Conservation (phyloP, 2,113 vertebrate species). For the Felis chaus region DNA sequence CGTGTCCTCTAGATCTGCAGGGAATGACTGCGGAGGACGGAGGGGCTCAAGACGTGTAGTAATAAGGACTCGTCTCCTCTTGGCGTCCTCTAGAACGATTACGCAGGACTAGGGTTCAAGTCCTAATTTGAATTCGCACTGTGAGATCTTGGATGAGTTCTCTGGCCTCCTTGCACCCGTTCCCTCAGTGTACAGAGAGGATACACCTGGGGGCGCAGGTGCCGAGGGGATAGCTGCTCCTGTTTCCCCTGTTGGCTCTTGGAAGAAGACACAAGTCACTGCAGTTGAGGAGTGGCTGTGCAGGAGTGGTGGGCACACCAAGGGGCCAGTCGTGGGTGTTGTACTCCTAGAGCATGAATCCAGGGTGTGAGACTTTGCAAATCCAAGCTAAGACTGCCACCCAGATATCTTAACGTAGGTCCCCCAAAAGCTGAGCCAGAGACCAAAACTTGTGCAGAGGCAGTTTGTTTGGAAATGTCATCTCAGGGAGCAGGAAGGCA, state of each 20-base stretch:
- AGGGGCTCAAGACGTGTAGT: too few species aligned
- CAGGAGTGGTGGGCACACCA: neutral
- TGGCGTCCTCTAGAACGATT: neutral
- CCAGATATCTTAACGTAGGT: neutral
- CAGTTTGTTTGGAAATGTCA: constrained; percentile 18
- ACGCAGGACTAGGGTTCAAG: neutral
- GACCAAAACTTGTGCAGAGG: neutral
- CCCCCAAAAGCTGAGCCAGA: neutral
- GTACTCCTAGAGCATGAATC: neutral
- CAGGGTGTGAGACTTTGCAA: neutral
- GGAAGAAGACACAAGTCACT: neutral
- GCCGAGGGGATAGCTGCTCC: neutral
- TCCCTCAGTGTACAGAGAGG: neutral
- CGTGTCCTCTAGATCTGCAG: neutral
- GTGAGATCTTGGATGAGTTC: neutral
- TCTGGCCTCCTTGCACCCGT: neutral
- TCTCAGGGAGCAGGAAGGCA: neutral
- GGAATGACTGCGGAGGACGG: neutral
- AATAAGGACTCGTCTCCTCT: neutral
- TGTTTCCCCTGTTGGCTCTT: neutral
- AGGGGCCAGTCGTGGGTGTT: neutral
- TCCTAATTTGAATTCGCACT: neutral
- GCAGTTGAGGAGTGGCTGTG: neutral
- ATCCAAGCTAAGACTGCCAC: neutral
- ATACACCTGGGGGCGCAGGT: neutral